These are phyloP conservation scores for Tinamus major DNA, from an alignment of 2,797 vertebrate species.

Conservation along the genomic window DNA sequence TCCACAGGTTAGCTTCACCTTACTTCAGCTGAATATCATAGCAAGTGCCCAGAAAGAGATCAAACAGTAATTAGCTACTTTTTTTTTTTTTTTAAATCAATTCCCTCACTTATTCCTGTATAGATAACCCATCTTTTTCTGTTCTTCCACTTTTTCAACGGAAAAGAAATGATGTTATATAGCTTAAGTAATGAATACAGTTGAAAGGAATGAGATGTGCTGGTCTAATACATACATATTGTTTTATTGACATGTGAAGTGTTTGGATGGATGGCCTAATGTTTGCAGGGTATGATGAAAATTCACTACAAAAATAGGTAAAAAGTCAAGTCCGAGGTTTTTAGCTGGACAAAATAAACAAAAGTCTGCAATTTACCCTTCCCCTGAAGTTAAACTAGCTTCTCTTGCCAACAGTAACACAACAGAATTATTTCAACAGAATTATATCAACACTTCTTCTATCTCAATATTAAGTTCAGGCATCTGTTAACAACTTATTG, in stretches of 20 bases:
- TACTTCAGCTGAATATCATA: neutral
- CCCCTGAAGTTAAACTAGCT: constrained; percentile 49
- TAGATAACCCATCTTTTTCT: neutral
- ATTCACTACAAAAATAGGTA: constrained; percentile 63
- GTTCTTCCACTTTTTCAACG: neutral
- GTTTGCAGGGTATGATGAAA: constrained; percentile 43
- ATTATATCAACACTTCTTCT: constrained; percentile 66
- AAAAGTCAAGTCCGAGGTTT: constrained; percentile 55
- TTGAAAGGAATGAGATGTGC: constrained; percentile 23
- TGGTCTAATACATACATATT: neutral
- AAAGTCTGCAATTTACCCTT: constrained; percentile 51
- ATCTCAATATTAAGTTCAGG: constrained; percentile 67
- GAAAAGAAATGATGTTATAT: constrained; percentile 7
- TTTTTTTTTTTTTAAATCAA: neutral
- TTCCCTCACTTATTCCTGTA: neutral
- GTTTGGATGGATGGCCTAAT: constrained; percentile 50
- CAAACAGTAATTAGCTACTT: neutral
- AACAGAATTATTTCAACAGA: constrained; percentile 56
- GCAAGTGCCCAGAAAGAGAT: neutral
- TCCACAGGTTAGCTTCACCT: neutral
- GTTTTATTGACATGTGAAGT: constrained; percentile 60
- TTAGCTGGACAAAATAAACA: constrained; percentile 53
- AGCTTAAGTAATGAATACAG: neutral
- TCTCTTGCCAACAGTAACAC: constrained; percentile 62
- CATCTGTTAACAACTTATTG: constrained; percentile 70